Evolutionary conservation across 2,113 vertebrate species (phyloP).

Genomic region (Rhipidura dahli): DNA sequence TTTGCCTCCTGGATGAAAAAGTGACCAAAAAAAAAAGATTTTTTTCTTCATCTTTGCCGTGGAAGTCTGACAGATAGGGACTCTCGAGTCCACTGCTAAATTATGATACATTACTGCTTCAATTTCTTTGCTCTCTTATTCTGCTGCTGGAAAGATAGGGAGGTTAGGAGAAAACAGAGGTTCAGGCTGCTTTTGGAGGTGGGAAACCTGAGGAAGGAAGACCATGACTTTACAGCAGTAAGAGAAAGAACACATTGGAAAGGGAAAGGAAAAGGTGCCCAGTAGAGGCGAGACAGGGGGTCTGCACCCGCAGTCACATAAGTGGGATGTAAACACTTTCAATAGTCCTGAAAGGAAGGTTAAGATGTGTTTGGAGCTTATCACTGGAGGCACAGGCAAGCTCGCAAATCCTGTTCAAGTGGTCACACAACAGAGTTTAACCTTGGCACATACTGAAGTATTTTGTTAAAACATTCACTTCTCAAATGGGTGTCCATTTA

Average conservation of each 20-base stretch:
- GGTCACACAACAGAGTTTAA: background rate
- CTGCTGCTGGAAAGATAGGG: background rate
- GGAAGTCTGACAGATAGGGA: background rate
- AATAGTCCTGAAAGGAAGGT: background rate
- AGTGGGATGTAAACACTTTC: background rate
- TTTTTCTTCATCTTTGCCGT: background rate
- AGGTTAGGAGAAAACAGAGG: background rate
- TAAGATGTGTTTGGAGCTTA: background rate
- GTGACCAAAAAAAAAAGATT: background rate
- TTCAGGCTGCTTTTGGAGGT: background rate
- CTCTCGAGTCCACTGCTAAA: background rate
- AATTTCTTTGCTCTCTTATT: background rate
- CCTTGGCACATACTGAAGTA: background rate
- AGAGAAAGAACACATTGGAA: background rate
- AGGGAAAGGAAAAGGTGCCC: background rate
- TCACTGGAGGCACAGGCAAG: background rate
- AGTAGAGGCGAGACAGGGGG: background rate
- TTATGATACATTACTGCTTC: constrained; percentile 7
- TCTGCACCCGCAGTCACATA: background rate
- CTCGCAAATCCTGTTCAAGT: background rate
- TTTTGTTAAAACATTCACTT: background rate
- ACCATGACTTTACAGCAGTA: background rate
- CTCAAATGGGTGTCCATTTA: background rate
- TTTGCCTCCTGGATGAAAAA: background rate
- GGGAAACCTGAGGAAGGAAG: background rate